Percentiles rank a stretch among this genome's conserved stretches.
Conservation (phyloP, 2,797 vertebrate species). For the Rhincodon typus region DNA sequence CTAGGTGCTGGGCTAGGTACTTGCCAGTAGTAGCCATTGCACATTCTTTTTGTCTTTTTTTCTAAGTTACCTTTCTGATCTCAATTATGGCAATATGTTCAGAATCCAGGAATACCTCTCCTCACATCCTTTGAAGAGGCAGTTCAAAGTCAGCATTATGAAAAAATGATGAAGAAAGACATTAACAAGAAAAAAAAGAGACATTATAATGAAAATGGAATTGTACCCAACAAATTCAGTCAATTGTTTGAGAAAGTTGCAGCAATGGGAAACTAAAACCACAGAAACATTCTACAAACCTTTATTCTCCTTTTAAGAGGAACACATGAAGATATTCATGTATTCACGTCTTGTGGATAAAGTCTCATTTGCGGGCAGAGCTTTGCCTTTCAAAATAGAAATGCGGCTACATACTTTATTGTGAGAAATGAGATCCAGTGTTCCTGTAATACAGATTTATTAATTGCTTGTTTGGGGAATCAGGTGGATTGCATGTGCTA, state of each 20-base stretch:
- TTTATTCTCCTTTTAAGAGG: neutral
- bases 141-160: neutral
- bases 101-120: neutral
- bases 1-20: too few species aligned
- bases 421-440: neutral
- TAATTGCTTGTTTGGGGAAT: neutral
- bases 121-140: neutral
- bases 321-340: neutral
- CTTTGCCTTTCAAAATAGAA: neutral
- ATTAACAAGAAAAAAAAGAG: neutral
- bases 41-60: neutral
- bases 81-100: neutral
- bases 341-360: neutral
- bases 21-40: neutral
- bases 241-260: neutral
- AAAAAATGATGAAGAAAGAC: neutral
- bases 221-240: neutral
- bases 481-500: neutral
- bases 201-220: neutral
- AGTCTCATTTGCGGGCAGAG: neutral
- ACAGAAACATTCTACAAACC: neutral
- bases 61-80: neutral
- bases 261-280: neutral
- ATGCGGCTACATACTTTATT: neutral
- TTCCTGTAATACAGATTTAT: neutral